Percentiles rank a stretch among this genome's conserved stretches.
These are phyloP conservation scores for Coreoperca whiteheadi DNA, from an alignment of 2,113 vertebrate species.

Conservation along the genomic window DNA sequence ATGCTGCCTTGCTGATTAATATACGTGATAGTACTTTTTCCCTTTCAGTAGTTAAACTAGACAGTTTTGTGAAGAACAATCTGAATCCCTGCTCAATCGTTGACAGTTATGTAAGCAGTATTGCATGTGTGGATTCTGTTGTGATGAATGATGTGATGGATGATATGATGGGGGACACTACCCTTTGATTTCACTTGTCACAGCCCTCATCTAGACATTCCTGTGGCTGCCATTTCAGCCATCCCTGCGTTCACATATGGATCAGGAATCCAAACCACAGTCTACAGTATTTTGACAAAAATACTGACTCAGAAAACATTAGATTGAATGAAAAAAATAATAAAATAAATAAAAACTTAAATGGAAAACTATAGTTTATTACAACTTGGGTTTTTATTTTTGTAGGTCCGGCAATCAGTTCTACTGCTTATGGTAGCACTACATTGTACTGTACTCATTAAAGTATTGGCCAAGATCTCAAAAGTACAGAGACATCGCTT, in stretches of 20 bases:
- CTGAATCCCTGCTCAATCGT: background rate
- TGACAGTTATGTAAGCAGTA: background rate
- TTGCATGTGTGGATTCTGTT: background rate
- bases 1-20: slow-evolving; percentile 33
- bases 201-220: background rate
- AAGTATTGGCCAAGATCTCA: background rate
- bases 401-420: background rate
- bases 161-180: background rate
- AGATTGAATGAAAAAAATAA: too few relatives aligned
- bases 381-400: background rate
- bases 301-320: too few relatives aligned
- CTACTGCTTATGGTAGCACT: background rate
- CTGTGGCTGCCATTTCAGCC: background rate
- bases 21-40: background rate
- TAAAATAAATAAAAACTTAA: background rate
- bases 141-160: slow-evolving; percentile 8
- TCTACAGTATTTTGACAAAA: background rate
- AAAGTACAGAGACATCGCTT: background rate
- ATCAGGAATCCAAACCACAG: background rate
- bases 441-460: background rate
- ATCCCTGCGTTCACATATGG: background rate
- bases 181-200: background rate
- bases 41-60: background rate
- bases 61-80: slow-evolving; percentile 8
- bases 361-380: background rate